phyloP scores from a whole-genome alignment of 2,888 invertebrate genomes.

The Hirtodrosophila alboralis region DNA sequence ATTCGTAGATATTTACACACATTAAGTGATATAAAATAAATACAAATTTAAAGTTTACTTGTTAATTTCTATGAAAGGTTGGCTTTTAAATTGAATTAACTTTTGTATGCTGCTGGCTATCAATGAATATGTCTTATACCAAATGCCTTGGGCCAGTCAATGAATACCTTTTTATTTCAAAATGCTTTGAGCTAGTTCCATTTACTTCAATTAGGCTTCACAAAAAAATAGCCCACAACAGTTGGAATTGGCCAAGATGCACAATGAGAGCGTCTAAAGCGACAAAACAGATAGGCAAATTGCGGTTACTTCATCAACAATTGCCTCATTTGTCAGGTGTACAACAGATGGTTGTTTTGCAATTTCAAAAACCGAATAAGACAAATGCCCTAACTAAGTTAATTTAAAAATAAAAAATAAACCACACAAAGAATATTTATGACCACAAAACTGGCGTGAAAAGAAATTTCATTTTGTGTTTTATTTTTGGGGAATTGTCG shows the following conservation, averaged over 20 bases:
- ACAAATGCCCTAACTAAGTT: conserved; percentile 14
- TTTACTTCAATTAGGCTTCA: conserved; percentile 59
- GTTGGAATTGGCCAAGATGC: conserved; percentile 49
- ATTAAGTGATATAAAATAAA: background rate
- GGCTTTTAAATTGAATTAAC: conserved; percentile 61
- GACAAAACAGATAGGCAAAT: conserved; percentile 30
- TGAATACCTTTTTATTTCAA: too few relatives aligned
- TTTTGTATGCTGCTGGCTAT: conserved; percentile 10
- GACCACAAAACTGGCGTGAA: conserved; percentile 20
- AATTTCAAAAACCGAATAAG: conserved; percentile 13
- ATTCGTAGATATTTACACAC: too few relatives aligned
- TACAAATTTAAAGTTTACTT: conserved; percentile 41
- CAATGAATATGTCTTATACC: conserved; percentile 6
- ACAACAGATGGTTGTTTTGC: conserved; percentile 50
- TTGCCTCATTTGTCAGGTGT: conserved; percentile 77
- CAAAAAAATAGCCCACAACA: conserved; percentile 7
- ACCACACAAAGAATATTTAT: conserved; percentile 23
- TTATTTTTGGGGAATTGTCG: conserved; percentile 22
- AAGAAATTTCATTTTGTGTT: conserved; percentile 29
- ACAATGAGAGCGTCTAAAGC: conserved; percentile 31
- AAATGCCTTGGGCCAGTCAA: conserved; percentile 26
- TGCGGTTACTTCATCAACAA: conserved; percentile 71
- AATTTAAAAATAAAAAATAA: background rate
- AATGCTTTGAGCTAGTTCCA: conserved; percentile 39
- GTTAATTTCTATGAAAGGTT: conserved; percentile 38